These are phyloP conservation scores for Tuberolachnus salignus DNA, from an alignment of 2,888 invertebrate genomes.

Conservation along the genomic window DNA sequence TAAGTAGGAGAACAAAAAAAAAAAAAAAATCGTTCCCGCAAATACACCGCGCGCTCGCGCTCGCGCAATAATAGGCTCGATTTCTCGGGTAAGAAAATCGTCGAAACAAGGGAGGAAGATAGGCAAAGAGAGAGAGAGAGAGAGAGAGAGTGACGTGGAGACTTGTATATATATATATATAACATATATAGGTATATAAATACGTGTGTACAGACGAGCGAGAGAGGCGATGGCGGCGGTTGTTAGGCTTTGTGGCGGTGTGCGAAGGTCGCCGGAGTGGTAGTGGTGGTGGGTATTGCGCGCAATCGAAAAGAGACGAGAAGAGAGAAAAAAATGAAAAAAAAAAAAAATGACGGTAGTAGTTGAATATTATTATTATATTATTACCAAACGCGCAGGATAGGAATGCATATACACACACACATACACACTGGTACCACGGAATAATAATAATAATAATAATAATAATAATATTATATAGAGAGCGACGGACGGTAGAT, in stretches of 20 bases:
- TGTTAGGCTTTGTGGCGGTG: too few relatives aligned
- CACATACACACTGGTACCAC: background rate
- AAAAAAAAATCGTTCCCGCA: too few relatives aligned
- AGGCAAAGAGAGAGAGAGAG: background rate
- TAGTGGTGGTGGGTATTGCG: conserved; percentile 17
- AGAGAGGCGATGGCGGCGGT: background rate
- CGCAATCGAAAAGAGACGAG: conserved; percentile 5
- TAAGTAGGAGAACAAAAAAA: too few relatives aligned
- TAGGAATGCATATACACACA: conserved; percentile 42
- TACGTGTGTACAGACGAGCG: too few relatives aligned
- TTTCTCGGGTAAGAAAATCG: background rate
- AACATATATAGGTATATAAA: too few relatives aligned
- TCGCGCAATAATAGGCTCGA: too few relatives aligned
- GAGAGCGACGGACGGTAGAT: conserved; percentile 45
- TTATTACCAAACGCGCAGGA: conserved; percentile 38
- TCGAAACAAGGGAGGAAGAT: background rate
- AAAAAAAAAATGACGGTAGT: conserved; percentile 49
- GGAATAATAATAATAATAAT: conserved; percentile 34
- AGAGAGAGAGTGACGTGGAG: background rate
- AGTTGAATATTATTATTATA: conserved; percentile 28
- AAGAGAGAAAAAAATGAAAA: background rate
- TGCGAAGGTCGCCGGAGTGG: conserved; percentile 40
- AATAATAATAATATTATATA: conserved; percentile 12
- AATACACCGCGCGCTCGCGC: too few relatives aligned
- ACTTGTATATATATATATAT: background rate